Percentiles rank a stretch among this genome's conserved stretches.
Conservation (phyloP, 2,888 invertebrate genomes). For the Ormyrus thymus region DNA sequence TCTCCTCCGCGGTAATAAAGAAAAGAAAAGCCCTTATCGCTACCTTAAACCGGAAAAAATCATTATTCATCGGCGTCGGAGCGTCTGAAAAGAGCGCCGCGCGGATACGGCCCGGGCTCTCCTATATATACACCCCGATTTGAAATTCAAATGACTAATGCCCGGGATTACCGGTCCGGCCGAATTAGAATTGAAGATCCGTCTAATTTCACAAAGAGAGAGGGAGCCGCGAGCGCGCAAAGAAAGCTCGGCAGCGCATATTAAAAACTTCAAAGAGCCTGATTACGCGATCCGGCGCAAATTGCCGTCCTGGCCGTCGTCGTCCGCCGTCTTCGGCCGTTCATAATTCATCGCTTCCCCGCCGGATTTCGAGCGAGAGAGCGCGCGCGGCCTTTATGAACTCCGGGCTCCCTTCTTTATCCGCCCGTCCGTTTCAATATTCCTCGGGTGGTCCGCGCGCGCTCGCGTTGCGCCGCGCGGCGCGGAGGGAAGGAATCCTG, state of each 20-base stretch:
- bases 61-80: constrained; percentile 28
- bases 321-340: not conserved
- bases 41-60: constrained; percentile 5
- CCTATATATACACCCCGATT: constrained; percentile 27
- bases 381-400: constrained; percentile 31
- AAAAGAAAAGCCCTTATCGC: not conserved
- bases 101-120: constrained; percentile 4
- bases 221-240: not conserved
- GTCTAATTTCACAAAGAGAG: constrained; percentile 40
- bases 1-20: too few relatives aligned
- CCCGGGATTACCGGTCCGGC: constrained; percentile 19
- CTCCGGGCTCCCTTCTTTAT: constrained; percentile 10
- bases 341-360: not conserved
- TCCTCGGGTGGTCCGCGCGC: constrained; percentile 1
- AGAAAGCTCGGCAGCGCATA: constrained; percentile 27
- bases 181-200: constrained; percentile 54
- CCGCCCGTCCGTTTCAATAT: constrained; percentile 2
- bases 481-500: not conserved
- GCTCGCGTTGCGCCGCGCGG: not conserved
- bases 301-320: constrained; percentile 17
- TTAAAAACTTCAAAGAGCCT: constrained; percentile 44
- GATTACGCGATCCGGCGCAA: constrained; percentile 42
- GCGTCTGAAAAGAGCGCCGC: not conserved
- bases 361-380: constrained; percentile 48
- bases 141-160: constrained; percentile 52